phyloP scores from a whole-genome alignment of 2,797 vertebrate species.

The Ctenosaura bakeri region DNA sequence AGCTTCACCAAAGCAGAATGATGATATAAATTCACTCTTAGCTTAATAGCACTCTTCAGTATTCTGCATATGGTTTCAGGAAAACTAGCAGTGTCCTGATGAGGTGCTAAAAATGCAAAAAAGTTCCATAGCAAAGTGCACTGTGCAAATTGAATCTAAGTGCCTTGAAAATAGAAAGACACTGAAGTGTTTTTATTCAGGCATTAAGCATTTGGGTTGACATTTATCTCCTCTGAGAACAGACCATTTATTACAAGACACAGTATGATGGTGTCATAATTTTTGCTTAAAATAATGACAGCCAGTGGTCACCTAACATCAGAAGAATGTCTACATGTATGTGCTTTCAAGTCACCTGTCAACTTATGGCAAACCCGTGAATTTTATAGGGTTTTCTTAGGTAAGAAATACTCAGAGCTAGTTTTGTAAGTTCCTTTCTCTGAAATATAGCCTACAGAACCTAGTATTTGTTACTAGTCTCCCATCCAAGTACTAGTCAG shows the following conservation, averaged over 20 bases:
- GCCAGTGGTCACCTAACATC: conserved; percentile 9
- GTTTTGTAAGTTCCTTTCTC: too few relatives aligned
- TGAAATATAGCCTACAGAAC: too few relatives aligned
- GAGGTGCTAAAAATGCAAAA: conserved; percentile 19
- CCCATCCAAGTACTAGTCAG: too few relatives aligned
- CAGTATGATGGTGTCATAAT: background rate
- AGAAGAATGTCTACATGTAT: background rate
- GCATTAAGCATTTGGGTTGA: conserved; percentile 25
- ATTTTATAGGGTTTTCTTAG: too few relatives aligned
- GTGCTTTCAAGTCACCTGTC: too few relatives aligned
- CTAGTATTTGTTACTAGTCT: too few relatives aligned
- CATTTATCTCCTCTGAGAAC: conserved; percentile 22
- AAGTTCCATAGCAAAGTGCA: conserved; percentile 13
- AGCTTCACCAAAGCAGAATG: background rate
- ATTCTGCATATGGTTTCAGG: conserved; percentile 1
- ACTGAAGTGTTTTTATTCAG: conserved; percentile 14
- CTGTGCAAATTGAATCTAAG: conserved; percentile 33
- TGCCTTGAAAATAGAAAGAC: conserved; percentile 32
- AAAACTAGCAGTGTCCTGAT: conserved; percentile 24
- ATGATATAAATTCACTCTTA: background rate
- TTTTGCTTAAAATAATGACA: conserved; percentile 28
- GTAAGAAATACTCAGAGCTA: too few relatives aligned
- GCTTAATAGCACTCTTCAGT: conserved; percentile 12
- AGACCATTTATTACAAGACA: background rate
- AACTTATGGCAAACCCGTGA: too few relatives aligned